A percentile compares a stretch with the other conserved stretches of the same genome.
Evolutionary conservation across 2,797 vertebrate species (phyloP).

Genomic region (Sarcophilus harrisii): DNA sequence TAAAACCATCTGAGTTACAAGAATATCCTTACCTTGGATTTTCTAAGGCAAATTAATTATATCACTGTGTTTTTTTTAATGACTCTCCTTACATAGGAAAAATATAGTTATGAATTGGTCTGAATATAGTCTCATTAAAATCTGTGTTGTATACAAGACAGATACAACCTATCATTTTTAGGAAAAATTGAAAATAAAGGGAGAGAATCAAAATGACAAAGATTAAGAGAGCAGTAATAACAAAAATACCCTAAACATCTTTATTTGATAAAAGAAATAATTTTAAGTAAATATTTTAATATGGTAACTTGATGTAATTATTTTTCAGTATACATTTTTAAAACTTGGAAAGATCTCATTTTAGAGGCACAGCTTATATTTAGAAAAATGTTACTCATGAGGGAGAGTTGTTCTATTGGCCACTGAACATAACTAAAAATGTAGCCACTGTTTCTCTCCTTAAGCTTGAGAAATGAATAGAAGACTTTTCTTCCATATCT

Average conservation of each 20-base stretch:
- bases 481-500: not conserved
- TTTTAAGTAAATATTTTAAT: not conserved
- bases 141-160: not conserved
- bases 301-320: not conserved
- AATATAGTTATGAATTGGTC: not conserved
- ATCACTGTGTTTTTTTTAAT: not conserved
- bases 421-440: not conserved
- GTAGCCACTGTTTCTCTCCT: not conserved
- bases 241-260: not conserved
- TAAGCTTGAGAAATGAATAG: not conserved
- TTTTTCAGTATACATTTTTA: not conserved
- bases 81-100: not conserved
- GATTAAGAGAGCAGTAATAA: not conserved
- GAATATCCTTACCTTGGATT: not conserved
- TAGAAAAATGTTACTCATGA: not conserved
- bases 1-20: not conserved
- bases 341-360: not conserved
- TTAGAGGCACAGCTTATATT: not conserved
- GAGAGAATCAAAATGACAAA: not conserved
- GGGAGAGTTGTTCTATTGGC: not conserved
- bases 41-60: not conserved
- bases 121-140: not conserved
- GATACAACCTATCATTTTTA: not conserved
- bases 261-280: not conserved
- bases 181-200: not conserved